These are phyloP conservation scores for Corythaixoides concolor DNA, from an alignment of 2,113 vertebrate species.

Conservation along the genomic window DNA sequence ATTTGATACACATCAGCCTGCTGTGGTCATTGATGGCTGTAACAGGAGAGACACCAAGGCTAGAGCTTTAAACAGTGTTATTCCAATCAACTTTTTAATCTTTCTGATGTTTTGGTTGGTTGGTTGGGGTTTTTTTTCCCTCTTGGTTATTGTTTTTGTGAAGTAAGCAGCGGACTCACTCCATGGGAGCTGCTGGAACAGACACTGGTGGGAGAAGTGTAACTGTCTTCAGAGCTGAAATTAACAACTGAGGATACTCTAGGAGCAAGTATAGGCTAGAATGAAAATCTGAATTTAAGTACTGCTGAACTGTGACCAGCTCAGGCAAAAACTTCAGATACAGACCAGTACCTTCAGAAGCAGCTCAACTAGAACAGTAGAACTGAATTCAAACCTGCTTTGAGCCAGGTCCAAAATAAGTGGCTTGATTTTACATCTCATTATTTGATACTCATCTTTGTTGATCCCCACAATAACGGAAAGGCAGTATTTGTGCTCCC, in stretches of 20 bases:
- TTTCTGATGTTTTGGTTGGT: not conserved
- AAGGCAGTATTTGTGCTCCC: not conserved
- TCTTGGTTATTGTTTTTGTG: not conserved
- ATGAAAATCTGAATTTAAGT: not conserved
- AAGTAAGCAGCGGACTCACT: not conserved
- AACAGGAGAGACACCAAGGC: not conserved
- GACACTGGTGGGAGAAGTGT: not conserved
- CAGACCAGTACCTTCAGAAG: not conserved
- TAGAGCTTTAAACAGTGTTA: not conserved
- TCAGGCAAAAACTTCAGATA: not conserved
- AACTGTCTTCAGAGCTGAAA: not conserved
- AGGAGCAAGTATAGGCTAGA: not conserved
- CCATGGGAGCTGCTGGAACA: not conserved
- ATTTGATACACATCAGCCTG: not conserved
- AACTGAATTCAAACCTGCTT: not conserved
- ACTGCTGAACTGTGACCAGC: not conserved
- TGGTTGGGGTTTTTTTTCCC: fast-evolving
- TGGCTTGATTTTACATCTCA: not conserved
- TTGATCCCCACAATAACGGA: not conserved
- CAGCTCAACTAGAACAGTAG: not conserved
- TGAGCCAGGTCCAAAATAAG: not conserved
- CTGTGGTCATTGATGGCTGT: not conserved
- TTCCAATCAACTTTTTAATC: not conserved
- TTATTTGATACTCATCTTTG: not conserved
- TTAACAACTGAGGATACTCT: not conserved